A percentile compares a stretch with the other conserved stretches of the same genome.
phyloP scores from a whole-genome alignment of 2,113 vertebrate species.

The Archilochus colubris region DNA sequence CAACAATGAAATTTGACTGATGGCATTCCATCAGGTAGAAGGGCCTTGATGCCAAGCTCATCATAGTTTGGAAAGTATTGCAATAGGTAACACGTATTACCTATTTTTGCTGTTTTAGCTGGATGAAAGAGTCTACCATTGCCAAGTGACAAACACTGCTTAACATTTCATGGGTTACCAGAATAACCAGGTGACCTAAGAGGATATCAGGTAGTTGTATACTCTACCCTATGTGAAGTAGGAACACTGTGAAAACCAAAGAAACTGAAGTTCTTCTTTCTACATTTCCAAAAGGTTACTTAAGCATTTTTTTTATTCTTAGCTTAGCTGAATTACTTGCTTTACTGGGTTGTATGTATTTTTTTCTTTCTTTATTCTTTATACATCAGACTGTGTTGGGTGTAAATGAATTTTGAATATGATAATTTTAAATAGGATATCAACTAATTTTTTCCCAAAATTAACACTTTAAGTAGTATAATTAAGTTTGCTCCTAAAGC shows the following conservation, averaged over 20 bases:
- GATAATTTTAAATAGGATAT: background rate
- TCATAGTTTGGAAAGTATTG: background rate
- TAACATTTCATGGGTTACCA: background rate
- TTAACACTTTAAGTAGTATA: background rate
- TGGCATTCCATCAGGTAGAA: background rate
- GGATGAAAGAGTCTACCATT: background rate
- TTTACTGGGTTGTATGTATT: background rate
- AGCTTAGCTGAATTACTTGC: background rate
- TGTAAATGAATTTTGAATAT: background rate
- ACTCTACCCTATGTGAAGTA: background rate
- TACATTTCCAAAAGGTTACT: background rate
- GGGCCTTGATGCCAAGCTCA: background rate
- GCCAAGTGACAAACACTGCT: background rate
- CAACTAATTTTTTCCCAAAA: background rate
- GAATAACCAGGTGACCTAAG: background rate
- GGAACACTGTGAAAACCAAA: background rate
- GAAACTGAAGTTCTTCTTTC: background rate
- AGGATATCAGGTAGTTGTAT: background rate
- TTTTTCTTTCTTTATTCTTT: background rate
- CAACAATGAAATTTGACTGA: background rate
- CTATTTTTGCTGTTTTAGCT: background rate
- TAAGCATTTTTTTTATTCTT: background rate
- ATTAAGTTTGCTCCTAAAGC: background rate
- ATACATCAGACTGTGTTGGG: background rate
- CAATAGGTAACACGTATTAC: background rate